phyloP scores from a whole-genome alignment of 2,113 vertebrate genomes.

The Cyprinodon variegatus region DNA sequence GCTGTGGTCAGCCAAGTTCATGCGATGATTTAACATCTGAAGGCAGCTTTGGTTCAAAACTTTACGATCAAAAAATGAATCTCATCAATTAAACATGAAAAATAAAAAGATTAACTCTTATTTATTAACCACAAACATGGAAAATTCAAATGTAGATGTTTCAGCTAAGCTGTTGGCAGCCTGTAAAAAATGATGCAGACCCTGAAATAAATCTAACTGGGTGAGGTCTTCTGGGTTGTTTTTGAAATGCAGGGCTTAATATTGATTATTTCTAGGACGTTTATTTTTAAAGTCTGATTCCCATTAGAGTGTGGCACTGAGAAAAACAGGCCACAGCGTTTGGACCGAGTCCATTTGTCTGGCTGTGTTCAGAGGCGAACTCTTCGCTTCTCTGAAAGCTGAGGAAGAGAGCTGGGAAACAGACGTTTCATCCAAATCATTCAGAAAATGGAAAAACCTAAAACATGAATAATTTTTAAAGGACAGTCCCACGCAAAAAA shows the following conservation, averaged over 20 bases:
- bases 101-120: background rate
- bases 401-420: background rate
- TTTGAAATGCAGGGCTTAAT: conserved; percentile 34
- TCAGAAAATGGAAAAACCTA: background rate
- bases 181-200: conserved; percentile 3
- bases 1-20: background rate
- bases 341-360: conserved; percentile 43
- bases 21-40: background rate
- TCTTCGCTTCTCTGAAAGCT: conserved; percentile 24
- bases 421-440: background rate
- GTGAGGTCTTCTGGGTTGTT: conserved; percentile 42
- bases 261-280: conserved; percentile 70
- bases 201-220: background rate
- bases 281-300: conserved; percentile 68
- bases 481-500: background rate
- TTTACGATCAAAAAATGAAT: background rate
- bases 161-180: background rate
- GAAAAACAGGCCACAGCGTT: conserved; percentile 64
- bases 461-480: background rate
- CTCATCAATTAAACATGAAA: background rate
- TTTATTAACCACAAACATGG: background rate
- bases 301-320: conserved; percentile 24
- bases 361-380: conserved; percentile 24
- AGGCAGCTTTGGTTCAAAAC: background rate
- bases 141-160: background rate